A percentile compares a stretch with the other conserved stretches of the same genome.
phyloP scores from a whole-genome alignment of 35 echinoderm and acorn worm genomes.

The Anneissia japonica region DNA sequence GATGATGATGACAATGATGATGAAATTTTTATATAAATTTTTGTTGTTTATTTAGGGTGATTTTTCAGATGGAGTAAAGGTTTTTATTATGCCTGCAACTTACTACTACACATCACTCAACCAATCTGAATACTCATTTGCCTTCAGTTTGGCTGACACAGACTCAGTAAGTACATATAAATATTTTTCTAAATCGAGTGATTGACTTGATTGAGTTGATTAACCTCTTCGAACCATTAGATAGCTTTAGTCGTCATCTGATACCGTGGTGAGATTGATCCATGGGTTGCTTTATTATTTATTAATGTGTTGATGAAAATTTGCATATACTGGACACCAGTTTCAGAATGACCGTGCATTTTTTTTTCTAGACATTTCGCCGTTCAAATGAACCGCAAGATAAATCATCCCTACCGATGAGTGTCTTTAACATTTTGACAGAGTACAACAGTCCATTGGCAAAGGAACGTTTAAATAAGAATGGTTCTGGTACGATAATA shows the following conservation, averaged over 20 bases:
- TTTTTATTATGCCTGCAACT: slow-evolving; percentile 27
- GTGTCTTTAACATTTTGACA: slow-evolving; percentile 78
- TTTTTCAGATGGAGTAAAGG: slow-evolving; percentile 72
- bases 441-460: slow-evolving; percentile 77
- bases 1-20: no score
- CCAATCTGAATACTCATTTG: slow-evolving; percentile 86
- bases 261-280: no score
- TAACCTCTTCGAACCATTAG: no score
- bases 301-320: no score
- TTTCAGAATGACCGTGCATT: no score
- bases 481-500: no score
- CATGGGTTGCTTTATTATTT: no score
- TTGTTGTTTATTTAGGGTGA: slow-evolving; percentile 44
- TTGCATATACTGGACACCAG: no score
- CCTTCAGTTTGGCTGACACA: slow-evolving; percentile 65
- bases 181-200: no score
- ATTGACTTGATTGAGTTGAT: no score
- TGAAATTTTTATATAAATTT: not conserved
- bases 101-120: slow-evolving; percentile 73
- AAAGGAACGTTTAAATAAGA: not conserved
- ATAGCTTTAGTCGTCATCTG: no score
- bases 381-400: slow-evolving; percentile 61
- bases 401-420: slow-evolving; percentile 28
- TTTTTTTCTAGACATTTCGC: slow-evolving; percentile 46
- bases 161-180: slow-evolving; percentile 60